Conservation (phyloP, 2,797 vertebrate species). For the Rhinophrynus dorsalis region DNA sequence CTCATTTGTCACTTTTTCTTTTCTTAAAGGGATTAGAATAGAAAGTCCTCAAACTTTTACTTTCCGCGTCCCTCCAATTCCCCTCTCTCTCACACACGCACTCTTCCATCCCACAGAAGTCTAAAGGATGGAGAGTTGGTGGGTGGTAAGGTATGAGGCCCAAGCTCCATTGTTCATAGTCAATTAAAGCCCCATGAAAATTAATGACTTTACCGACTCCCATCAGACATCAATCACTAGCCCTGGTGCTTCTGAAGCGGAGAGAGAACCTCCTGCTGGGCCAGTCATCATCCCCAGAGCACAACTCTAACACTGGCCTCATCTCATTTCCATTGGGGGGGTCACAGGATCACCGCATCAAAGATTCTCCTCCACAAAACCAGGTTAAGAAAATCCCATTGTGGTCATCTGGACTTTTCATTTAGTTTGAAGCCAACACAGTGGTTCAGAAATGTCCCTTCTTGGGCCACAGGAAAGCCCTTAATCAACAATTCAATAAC, state of each 20-base stretch:
- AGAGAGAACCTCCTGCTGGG: conserved; percentile 15
- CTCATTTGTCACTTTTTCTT: conserved; percentile 20
- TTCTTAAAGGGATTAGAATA: background rate
- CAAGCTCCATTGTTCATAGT: conserved; percentile 25
- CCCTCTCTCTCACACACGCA: background rate
- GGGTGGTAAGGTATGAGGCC: conserved; percentile 2
- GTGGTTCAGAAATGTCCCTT: too few species aligned
- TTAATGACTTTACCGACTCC: conserved; percentile 25
- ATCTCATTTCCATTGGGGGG: background rate
- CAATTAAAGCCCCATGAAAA: conserved; percentile 47
- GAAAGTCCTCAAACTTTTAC: conserved; percentile 35
- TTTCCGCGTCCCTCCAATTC: background rate
- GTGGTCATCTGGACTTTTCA: too few species aligned
- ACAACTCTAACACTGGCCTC: background rate
- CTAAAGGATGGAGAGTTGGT: background rate
- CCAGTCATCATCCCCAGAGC: background rate
- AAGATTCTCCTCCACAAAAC: too few species aligned
- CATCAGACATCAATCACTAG: conserved; percentile 35
- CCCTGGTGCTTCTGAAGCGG: conserved; percentile 11
- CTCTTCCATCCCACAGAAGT: background rate
- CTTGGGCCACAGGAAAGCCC: too few species aligned
- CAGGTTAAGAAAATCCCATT: too few species aligned
- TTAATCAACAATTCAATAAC: too few species aligned
- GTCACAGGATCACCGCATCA: too few species aligned
- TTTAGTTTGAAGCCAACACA: too few species aligned